These are phyloP conservation scores for Hedya salicella DNA, from an alignment of 2,888 invertebrate genomes.

Conservation along the genomic window DNA sequence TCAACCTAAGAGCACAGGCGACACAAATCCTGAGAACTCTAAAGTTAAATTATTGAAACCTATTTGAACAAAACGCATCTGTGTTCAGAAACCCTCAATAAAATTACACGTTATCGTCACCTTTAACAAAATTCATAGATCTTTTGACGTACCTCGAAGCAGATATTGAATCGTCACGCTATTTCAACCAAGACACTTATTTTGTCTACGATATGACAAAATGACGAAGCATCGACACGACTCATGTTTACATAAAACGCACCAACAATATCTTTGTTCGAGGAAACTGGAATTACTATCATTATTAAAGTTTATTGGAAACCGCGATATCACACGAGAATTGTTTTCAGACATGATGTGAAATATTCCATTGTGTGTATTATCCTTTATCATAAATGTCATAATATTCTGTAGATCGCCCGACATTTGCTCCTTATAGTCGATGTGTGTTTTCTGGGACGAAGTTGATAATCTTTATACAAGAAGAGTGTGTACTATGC, in stretches of 20 bases:
- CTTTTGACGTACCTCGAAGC: too few species aligned
- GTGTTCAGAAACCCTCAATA: too few species aligned
- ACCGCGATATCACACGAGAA: conserved; percentile 15
- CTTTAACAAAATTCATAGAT: too few species aligned
- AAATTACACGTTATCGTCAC: too few species aligned
- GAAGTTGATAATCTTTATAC: too few species aligned
- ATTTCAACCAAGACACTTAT: too few species aligned
- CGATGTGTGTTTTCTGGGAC: not conserved
- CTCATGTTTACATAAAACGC: conserved; percentile 33
- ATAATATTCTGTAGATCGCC: not conserved
- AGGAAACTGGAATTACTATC: conserved; percentile 25
- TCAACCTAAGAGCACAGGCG: too few species aligned
- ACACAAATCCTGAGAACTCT: too few species aligned
- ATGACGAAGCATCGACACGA: conserved; percentile 27
- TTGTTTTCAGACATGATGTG: conserved; percentile 29
- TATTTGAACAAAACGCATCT: too few species aligned
- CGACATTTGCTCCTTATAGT: not conserved
- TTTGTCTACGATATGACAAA: not conserved
- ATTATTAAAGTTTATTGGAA: conserved; percentile 34
- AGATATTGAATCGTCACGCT: too few species aligned
- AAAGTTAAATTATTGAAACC: too few species aligned
- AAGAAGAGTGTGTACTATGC: too few species aligned
- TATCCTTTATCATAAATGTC: conserved; percentile 19
- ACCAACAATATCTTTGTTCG: conserved; percentile 41
- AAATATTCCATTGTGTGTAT: conserved; percentile 12